Percentiles rank a stretch among this genome's conserved stretches.
Conservation (phyloP, 2,888 invertebrate genomes). For the Gerris lacustris region DNA sequence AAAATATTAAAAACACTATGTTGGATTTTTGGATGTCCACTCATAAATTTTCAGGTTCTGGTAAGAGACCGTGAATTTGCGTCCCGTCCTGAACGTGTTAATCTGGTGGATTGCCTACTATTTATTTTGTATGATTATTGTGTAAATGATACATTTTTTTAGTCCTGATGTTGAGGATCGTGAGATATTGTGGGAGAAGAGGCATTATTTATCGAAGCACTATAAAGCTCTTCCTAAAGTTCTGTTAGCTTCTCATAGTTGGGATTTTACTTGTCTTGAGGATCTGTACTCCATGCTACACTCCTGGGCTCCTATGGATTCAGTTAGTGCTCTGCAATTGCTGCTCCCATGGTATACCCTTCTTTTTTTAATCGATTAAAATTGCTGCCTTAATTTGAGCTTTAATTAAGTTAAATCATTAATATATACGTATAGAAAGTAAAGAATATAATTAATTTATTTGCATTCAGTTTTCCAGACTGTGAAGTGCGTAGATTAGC, state of each 20-base stretch:
- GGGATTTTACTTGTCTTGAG: conserved; percentile 78
- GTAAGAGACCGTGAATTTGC: no score
- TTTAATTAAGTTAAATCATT: background rate
- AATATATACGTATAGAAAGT: background rate
- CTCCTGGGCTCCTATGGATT: conserved; percentile 74
- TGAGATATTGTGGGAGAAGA: conserved; percentile 85
- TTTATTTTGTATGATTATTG: no score
- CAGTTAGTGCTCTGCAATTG: conserved; percentile 81
- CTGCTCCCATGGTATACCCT: conserved; percentile 70
- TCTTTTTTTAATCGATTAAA: conserved; percentile 12
- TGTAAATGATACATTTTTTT: conserved; percentile 11
- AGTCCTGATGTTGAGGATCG: conserved; percentile 56
- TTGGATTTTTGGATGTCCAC: no score
- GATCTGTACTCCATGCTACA: conserved; percentile 78
- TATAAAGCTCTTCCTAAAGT: conserved; percentile 80
- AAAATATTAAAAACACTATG: no score
- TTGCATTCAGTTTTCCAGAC: conserved; percentile 68
- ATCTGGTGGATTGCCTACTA: no score
- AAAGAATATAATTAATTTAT: conserved; percentile 8
- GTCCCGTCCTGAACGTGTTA: no score
- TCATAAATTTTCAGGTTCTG: no score
- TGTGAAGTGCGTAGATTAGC: conserved; percentile 73
- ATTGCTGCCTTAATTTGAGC: background rate
- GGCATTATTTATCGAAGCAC: conserved; percentile 72
- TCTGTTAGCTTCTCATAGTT: conserved; percentile 72